Evolutionary conservation across 2,797 vertebrate genomes (phyloP), one percentile per base, ranked within the genome.

Genomic region (Oryzias dopingdopingensis): DNA sequence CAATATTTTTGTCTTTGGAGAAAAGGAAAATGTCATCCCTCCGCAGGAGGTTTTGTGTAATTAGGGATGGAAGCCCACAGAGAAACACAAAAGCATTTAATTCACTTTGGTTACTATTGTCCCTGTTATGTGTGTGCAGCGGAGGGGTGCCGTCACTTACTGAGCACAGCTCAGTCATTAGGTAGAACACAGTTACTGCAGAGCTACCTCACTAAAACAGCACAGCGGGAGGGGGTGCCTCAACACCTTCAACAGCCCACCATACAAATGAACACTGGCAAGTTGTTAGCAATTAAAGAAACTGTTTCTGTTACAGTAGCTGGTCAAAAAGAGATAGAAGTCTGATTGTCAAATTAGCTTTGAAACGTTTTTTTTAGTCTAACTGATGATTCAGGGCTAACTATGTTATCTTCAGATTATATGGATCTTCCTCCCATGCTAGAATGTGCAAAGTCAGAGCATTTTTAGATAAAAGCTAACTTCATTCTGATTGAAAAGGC

Each of bases 91-190:
- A 45, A 52, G 60, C 63, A 29, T 52, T 51, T 62, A 52, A 47
- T 54, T 54, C 57, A 47, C 62, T 70, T 56, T 47, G 47, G 44
- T 52, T 52, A 24, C 40, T 14, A 48, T 26, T 48, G 48, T 56
- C 63, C 43, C 14, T 65, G 17, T 45, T 52, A 52, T 63, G 22
- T 59, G 56, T 58, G 41, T 17, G 53, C 41, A 7, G 51, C 64
- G 40, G 72, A 65, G 62, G 60, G 80, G 60, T 13, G 47, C 53
- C 42, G 40, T 69, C 49, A 62, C 76, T 73, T 72, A 42, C 60
- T 4, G 52, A 67, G 53, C 57, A 49, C n/a, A 55, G 58, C 48
- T 63, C 60, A 64, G 73, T 79, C 61, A 70, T 79, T 77, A 77
- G 50, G 51, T 70, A 58, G 72, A 73, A 61, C 56, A 68, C 23